phyloP scores from a whole-genome alignment of 2,113 vertebrate genomes.

The Cyanoderma ruficeps region DNA sequence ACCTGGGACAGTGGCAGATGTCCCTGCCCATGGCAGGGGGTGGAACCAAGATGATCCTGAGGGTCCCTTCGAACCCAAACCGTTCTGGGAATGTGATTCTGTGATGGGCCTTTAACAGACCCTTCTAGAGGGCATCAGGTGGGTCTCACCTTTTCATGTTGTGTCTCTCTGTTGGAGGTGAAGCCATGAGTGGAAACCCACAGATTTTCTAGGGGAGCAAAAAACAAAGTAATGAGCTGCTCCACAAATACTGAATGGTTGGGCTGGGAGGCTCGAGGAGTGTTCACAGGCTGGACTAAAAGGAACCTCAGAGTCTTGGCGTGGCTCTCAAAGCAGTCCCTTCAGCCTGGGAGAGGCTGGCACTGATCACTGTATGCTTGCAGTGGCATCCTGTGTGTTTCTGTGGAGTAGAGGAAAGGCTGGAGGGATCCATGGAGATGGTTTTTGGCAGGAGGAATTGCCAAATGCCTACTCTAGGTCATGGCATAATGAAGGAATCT shows the following conservation, averaged over 20 bases:
- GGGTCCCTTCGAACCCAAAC: neutral
- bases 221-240: neutral
- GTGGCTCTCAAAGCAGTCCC: neutral
- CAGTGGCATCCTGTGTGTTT: neutral
- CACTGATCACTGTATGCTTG: neutral
- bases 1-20: fast-evolving
- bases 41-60: fast-evolving
- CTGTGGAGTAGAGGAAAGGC: neutral
- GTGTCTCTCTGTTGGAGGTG: neutral
- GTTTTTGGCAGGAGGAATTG: neutral
- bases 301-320: neutral
- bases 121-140: neutral
- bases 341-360: neutral
- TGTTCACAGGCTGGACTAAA: neutral
- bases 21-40: neutral
- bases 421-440: neutral
- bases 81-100: neutral
- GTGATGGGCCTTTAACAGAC: neutral
- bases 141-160: neutral
- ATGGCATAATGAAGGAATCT: neutral
- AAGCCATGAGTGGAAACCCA: neutral
- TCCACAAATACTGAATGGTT: neutral
- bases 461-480: neutral
- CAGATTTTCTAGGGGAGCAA: neutral
- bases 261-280: neutral